These are phyloP conservation scores for Lordiphosa fenestrarum DNA, from an alignment of 2,888 invertebrate genomes.

Conservation along the genomic window DNA sequence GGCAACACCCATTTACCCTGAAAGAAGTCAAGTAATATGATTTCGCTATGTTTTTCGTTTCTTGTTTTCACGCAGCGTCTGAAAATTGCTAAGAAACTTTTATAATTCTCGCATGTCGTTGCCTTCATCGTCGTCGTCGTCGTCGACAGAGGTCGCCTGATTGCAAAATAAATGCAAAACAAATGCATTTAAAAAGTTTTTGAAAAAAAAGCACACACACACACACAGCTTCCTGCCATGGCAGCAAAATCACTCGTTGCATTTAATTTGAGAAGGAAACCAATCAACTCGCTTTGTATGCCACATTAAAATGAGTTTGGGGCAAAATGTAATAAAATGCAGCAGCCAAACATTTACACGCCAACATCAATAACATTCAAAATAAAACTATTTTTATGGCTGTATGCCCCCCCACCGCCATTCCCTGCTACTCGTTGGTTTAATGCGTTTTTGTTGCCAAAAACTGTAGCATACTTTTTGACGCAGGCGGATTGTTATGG, in stretches of 20 bases:
- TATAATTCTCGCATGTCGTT: conserved; percentile 46
- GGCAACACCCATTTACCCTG: too few species aligned
- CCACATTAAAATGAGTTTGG: conserved; percentile 36
- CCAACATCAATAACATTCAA: conserved; percentile 45
- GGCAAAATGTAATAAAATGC: conserved; percentile 56
- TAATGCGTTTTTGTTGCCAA: conserved; percentile 45
- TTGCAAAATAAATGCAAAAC: conserved; percentile 53
- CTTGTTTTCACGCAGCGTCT: conserved; percentile 2
- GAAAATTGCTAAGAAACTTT: conserved; percentile 30
- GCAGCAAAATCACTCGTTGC: conserved; percentile 34
- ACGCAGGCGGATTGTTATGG: conserved; percentile 45
- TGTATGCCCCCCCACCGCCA: not conserved
- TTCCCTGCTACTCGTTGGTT: not conserved
- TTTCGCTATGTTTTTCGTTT: conserved; percentile 27
- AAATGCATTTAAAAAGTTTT: conserved; percentile 47
- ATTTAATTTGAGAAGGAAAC: conserved; percentile 42
- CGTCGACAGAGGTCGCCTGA: conserved; percentile 24
- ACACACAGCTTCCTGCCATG: conserved; percentile 16
- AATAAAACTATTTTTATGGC: conserved; percentile 56
- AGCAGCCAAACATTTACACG: conserved; percentile 49
- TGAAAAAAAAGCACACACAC: conserved; percentile 13
- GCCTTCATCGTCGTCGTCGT: conserved; percentile 12
- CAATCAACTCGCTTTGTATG: conserved; percentile 41
- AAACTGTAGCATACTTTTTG: conserved; percentile 48
- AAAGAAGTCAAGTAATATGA: conserved; percentile 1